Conservation (phyloP, 2,888 invertebrate species). For the Lordiphosa fenestrarum region DNA sequence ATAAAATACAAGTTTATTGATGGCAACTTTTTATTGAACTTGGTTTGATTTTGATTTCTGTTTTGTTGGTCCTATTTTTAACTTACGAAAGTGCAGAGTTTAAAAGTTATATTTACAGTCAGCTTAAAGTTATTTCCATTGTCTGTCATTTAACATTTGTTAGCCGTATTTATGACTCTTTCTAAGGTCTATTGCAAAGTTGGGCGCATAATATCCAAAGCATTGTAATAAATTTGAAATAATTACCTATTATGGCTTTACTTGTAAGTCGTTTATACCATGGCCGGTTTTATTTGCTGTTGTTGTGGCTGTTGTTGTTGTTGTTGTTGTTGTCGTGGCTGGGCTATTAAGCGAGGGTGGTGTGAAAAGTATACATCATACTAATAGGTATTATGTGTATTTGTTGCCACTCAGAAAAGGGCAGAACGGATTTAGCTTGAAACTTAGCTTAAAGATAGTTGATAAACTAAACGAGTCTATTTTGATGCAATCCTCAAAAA, state of each 20-base stretch:
- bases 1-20: not conserved
- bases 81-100: no score
- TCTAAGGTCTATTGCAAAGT: conserved; percentile 32
- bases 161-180: conserved; percentile 6
- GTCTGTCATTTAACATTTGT: conserved; percentile 2
- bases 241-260: conserved; percentile 78
- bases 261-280: conserved; percentile 45
- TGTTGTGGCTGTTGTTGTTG: conserved; percentile 4
- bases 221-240: conserved; percentile 79
- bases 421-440: no score
- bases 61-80: no score
- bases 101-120: no score
- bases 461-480: no score
- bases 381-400: no score
- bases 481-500: no score
- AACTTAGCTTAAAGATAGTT: no score
- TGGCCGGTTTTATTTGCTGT: conserved; percentile 9
- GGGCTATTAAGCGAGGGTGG: conserved; percentile 4
- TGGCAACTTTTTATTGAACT: not conserved
- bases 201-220: conserved; percentile 52
- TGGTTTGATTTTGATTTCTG: not conserved
- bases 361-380: not conserved
- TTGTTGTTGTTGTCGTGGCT: conserved; percentile 5
- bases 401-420: no score
- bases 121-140: not conserved